A percentile compares a stretch with the other conserved stretches of the same genome.
Evolutionary conservation across 2,797 vertebrate species (phyloP).

Genomic region (Acestrorhynchus altus): DNA sequence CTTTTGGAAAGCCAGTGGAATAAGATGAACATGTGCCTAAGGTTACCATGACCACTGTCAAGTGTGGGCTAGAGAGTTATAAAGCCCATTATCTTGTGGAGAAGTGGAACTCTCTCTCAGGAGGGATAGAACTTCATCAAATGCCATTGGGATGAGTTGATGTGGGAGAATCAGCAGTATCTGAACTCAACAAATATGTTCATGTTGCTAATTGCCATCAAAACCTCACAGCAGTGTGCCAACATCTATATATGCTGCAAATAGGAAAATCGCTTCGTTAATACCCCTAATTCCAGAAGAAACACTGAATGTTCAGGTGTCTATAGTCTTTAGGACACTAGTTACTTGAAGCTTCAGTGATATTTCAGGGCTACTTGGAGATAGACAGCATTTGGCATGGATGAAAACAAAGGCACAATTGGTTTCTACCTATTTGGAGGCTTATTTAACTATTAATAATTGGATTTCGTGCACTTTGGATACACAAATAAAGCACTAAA

Average conservation of each 20-base stretch:
- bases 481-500: slow-evolving; percentile 42
- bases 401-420: slow-evolving; percentile 19
- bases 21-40: background rate
- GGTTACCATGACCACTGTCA: too few relatives aligned
- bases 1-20: background rate
- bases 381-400: background rate
- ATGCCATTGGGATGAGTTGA: too few relatives aligned
- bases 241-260: background rate
- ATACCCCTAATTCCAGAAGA: background rate
- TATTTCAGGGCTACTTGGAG: slow-evolving; percentile 16
- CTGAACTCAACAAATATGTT: background rate
- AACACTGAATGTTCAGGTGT: background rate
- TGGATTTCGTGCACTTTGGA: slow-evolving; percentile 39
- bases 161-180: background rate
- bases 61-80: too few relatives aligned
- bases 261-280: background rate
- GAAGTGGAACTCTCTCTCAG: too few relatives aligned
- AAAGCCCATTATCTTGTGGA: too few relatives aligned
- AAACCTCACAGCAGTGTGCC: background rate
- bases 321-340: background rate
- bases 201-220: background rate
- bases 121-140: too few relatives aligned
- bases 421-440: background rate
- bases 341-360: background rate
- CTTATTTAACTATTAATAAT: slow-evolving; percentile 46